Conservation (phyloP, 2,888 invertebrate genomes). For the Pyrocoelia pectoralis region DNA sequence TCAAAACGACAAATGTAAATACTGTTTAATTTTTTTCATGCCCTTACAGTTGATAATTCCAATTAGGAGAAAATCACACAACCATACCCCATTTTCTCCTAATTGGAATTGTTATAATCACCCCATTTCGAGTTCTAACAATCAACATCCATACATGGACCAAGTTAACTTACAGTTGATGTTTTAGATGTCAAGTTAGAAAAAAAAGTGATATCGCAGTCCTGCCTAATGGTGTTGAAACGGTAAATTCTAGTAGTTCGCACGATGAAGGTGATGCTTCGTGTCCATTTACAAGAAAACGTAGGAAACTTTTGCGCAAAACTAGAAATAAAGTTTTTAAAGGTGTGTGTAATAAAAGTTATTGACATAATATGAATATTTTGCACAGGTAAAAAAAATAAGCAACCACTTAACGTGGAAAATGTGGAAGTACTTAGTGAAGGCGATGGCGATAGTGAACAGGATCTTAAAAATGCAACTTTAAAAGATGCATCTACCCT, state of each 20-base stretch:
- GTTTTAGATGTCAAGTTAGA: slow-evolving; percentile 43
- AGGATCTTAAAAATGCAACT: slow-evolving; percentile 50
- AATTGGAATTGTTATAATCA: no score
- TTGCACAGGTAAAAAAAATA: slow-evolving; percentile 40
- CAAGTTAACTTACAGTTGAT: background rate
- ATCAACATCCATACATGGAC: no score
- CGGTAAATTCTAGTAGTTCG: slow-evolving; percentile 61
- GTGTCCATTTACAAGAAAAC: slow-evolving; percentile 52
- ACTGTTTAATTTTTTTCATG: background rate
- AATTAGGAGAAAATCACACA: no score
- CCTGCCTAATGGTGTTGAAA: slow-evolving; percentile 63
- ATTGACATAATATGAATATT: slow-evolving; percentile 7
- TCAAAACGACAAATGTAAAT: slow-evolving; percentile 43
- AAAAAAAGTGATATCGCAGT: slow-evolving; percentile 24
- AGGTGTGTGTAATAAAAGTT: slow-evolving; percentile 40
- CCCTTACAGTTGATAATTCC: no score
- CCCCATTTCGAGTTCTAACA: no score
- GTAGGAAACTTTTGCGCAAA: slow-evolving; percentile 69
- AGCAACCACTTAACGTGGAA: slow-evolving; percentile 48
- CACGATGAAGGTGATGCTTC: slow-evolving; percentile 63
- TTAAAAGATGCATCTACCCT: slow-evolving; percentile 52
- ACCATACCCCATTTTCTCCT: no score
- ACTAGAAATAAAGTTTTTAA: slow-evolving; percentile 66
- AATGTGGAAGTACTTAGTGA: slow-evolving; percentile 55
- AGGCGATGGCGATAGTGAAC: slow-evolving; percentile 57